These are phyloP conservation scores for Thereva nobilitata DNA, from an alignment of 2,888 invertebrate genomes.

Conservation along the genomic window DNA sequence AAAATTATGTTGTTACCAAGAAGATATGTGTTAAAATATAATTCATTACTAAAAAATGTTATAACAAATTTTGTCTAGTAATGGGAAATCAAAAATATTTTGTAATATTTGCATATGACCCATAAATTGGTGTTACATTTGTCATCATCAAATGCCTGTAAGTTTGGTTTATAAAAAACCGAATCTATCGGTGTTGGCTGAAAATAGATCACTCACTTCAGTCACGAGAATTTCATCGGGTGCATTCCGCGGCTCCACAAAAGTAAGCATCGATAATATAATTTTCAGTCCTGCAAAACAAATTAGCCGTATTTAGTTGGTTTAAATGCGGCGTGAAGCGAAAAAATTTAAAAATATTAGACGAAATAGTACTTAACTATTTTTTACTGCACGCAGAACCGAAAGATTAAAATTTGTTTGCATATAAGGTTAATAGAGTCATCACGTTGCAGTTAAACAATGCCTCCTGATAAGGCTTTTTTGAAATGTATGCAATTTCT, in stretches of 20 bases:
- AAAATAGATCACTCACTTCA: slow-evolving; percentile 24
- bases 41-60: slow-evolving; percentile 1
- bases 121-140: slow-evolving; percentile 21
- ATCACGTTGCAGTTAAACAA: no score
- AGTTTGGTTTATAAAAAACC: slow-evolving; percentile 21
- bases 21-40: slow-evolving; percentile 6
- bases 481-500: no score
- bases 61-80: slow-evolving; percentile 2
- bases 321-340: no score
- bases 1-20: slow-evolving; percentile 11
- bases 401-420: no score
- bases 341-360: no score
- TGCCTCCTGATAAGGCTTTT: no score
- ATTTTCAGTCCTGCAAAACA: no score
- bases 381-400: no score
- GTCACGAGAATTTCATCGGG: slow-evolving; percentile 7
- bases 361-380: no score
- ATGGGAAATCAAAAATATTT: slow-evolving; percentile 2
- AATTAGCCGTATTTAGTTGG: no score
- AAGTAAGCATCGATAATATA: slow-evolving; percentile 15
- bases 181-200: slow-evolving; percentile 27
- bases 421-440: no score
- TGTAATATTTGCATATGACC: slow-evolving; percentile 20
- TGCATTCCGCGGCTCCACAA: slow-evolving; percentile 23
- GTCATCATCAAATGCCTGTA: slow-evolving; percentile 29